Percentiles rank a stretch among this genome's conserved stretches.
These are phyloP conservation scores for Sanderia malayensis DNA, from an alignment of 30 jellyfish, hydroid and myxozoan genomes.

Conservation along the genomic window DNA sequence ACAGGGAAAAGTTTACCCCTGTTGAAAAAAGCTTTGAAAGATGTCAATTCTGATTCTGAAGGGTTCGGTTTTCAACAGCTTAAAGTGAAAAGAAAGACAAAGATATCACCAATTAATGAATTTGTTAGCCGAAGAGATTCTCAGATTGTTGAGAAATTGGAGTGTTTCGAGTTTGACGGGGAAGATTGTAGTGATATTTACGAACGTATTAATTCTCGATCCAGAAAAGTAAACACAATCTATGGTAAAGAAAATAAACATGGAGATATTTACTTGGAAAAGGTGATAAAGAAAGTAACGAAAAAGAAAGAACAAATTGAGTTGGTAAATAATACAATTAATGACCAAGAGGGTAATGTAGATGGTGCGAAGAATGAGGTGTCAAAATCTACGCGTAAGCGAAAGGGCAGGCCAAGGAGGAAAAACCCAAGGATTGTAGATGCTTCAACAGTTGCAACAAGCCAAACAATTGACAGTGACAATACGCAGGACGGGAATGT, in stretches of 20 bases:
- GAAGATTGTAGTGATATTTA: neutral
- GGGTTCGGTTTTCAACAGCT: too few species aligned
- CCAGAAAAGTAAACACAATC: neutral
- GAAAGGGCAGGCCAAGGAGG: neutral
- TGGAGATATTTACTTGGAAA: neutral
- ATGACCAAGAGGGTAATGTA: neutral
- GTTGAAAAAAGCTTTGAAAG: too few species aligned
- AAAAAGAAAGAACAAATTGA: neutral
- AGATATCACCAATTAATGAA: neutral
- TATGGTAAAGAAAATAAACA: neutral
- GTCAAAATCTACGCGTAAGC: neutral
- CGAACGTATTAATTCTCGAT: neutral
- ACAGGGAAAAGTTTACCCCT: too few species aligned
- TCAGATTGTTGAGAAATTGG: neutral
- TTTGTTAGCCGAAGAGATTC: neutral
- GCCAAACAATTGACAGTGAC: constrained; percentile 5
- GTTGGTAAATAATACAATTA: neutral
- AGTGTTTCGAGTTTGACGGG: neutral
- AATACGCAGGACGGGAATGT: neutral
- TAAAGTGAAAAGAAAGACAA: neutral
- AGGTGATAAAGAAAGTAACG: neutral
- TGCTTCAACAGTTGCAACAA: neutral
- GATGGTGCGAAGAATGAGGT: neutral
- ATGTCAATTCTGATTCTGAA: too few species aligned
- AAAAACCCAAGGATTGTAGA: neutral